These are phyloP conservation scores for Echeneis naucrates DNA, from an alignment of 2,797 vertebrate species.

Conservation along the genomic window DNA sequence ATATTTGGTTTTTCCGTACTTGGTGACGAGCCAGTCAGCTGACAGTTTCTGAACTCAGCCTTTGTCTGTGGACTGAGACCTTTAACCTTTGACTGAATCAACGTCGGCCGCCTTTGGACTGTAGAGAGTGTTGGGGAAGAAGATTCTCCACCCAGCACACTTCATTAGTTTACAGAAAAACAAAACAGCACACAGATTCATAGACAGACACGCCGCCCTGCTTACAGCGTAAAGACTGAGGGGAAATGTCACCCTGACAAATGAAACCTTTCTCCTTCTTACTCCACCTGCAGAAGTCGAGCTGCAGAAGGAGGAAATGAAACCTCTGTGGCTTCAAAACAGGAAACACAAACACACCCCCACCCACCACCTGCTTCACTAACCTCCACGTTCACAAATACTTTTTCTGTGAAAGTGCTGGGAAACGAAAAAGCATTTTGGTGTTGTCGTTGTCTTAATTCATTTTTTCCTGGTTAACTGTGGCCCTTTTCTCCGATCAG, in stretches of 20 bases:
- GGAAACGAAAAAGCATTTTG: background rate
- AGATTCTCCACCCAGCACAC: background rate
- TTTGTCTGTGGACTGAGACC: no score
- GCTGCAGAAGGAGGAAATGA: slow-evolving; percentile 37
- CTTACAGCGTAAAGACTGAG: no score
- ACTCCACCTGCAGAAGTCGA: background rate
- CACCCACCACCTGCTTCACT: background rate
- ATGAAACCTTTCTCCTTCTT: background rate
- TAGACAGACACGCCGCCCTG: no score
- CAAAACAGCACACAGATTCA: no score
- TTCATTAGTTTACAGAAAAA: background rate
- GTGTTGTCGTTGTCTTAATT: background rate
- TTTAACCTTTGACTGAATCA: no score
- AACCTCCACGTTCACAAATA: background rate
- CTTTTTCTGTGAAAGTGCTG: background rate
- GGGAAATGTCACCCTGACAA: background rate
- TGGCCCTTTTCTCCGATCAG: no score
- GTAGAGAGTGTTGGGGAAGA: no score
- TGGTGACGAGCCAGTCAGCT: no score
- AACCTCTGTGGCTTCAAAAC: slow-evolving; percentile 28
- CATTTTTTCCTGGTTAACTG: background rate
- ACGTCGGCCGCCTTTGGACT: no score
- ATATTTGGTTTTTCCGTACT: no score
- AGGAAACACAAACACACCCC: slow-evolving; percentile 27
- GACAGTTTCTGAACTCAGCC: no score